Percentiles rank a stretch among this genome's conserved stretches.
These are phyloP conservation scores for Drosophila bocqueti DNA, from an alignment of 1,140 invertebrate species.

Conservation along the genomic window DNA sequence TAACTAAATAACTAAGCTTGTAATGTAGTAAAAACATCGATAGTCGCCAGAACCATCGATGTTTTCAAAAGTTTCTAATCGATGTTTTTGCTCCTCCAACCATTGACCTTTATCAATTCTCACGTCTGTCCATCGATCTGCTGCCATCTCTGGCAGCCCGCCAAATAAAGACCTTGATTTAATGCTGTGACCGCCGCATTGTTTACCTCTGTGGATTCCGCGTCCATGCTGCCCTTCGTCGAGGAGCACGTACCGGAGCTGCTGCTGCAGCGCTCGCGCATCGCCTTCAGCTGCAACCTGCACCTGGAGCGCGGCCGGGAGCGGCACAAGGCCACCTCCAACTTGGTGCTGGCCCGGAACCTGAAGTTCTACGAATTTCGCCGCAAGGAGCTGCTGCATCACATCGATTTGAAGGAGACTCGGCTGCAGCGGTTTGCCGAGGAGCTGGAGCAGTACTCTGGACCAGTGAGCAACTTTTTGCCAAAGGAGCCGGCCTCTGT, in stretches of 20 bases:
- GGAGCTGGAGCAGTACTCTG: conserved; percentile 41
- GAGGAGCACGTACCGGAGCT: conserved; percentile 59
- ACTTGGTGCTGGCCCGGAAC: conserved; percentile 39
- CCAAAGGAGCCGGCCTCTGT: conserved; percentile 15
- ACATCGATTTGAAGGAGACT: conserved; percentile 43
- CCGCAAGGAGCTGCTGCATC: conserved; percentile 52
- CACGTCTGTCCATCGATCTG: background rate
- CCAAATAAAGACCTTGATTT: background rate
- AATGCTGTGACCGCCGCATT: background rate
- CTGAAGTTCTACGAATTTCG: conserved; percentile 65
- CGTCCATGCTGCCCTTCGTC: conserved; percentile 47
- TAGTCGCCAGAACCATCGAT: no score
- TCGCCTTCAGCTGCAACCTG: conserved; percentile 53
- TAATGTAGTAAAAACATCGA: no score
- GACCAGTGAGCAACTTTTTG: conserved; percentile 58
- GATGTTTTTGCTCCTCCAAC: background rate
- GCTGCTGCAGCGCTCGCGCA: conserved; percentile 40
- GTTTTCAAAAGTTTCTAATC: no score
- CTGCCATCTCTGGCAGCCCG: background rate
- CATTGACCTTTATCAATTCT: background rate
- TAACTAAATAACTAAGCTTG: no score
- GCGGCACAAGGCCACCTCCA: conserved; percentile 6
- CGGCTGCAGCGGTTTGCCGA: conserved; percentile 5
- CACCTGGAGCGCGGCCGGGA: conserved; percentile 17
- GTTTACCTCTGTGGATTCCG: conserved; percentile 9